Base-by-base conservation (phyloP, 1,140 invertebrate genomes). In the Pseudomyrmex concolor region DNA sequence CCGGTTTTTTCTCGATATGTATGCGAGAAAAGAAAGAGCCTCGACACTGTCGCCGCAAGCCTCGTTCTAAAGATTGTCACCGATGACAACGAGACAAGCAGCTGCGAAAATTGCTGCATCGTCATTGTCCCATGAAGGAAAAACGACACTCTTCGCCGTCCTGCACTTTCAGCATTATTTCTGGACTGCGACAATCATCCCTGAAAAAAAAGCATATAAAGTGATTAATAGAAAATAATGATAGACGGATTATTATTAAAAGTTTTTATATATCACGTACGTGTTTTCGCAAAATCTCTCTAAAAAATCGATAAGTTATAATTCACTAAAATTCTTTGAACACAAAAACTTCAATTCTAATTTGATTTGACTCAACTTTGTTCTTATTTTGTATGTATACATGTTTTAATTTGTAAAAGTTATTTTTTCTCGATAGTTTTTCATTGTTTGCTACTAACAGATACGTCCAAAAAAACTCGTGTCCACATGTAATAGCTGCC, bases 71-170 rank as follows among this genome's bases (percentile, higher is more conserved):
- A 71, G 59, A 70, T 59, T 80, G 54, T 80, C 66, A 50, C 22
- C 22, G 8, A 43, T 13, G 17, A 15, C 13, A 64, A 9, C 25
- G 55, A 5, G 73, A 72, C n/a, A 50, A 13, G 43, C 66, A 60
- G 22, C 17, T 60, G n/a, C 48, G 50, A 25, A 57, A 77, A 51
- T 48, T 59, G 85, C 34, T 19, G 55, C 78, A 48, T 25, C 63
- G 50, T 84, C 80, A 87, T 88, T 87, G 83, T 88, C 54, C 76
- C 59, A 63, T 76, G 74, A 76, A 87, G 57, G 54, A 43, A 81
- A 62, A 78, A 54, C 82, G 48, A 64, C 63, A 59, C 66, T 78
- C 57, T 9, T 25, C 68, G 12, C 25, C 55, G 45, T 57, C 54
- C 19, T 15, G 72, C 59, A 63, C 51, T n/a, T 19, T 50, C 59